These are phyloP conservation scores for Sciaenops ocellatus DNA, from an alignment of 2,797 vertebrate species.

Conservation along the genomic window DNA sequence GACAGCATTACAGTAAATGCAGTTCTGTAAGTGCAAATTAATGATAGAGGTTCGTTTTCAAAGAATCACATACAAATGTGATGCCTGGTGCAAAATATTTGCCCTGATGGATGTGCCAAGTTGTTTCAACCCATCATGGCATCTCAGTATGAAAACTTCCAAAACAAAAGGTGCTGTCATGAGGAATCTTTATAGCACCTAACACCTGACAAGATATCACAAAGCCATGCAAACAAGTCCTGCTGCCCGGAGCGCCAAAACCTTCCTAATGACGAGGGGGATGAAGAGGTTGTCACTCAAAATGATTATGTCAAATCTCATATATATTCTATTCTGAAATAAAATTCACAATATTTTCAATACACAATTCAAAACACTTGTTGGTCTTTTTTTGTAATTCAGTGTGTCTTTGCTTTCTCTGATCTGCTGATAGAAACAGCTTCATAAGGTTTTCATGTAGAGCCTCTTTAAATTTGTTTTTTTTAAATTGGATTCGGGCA, in stretches of 20 bases:
- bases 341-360: constrained; percentile 85
- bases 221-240: constrained; percentile 50
- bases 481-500: neutral
- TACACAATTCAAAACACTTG: constrained; percentile 69
- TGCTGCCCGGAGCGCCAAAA: constrained; percentile 54
- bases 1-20: constrained; percentile 1
- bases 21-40: constrained; percentile 22
- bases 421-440: too few relatives aligned
- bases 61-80: constrained; percentile 19
- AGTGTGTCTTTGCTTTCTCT: neutral
- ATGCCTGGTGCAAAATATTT: constrained; percentile 9
- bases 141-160: constrained; percentile 11
- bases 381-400: constrained; percentile 30
- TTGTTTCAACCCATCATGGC: constrained; percentile 14
- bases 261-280: constrained; percentile 37
- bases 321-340: constrained; percentile 82
- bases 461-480: neutral
- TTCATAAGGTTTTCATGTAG: neutral
- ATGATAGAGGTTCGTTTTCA: neutral
- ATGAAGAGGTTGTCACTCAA: constrained; percentile 59
- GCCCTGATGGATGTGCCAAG: constrained; percentile 44
- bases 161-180: constrained; percentile 28
- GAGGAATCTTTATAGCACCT: constrained; percentile 36
- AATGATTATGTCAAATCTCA: constrained; percentile 70
- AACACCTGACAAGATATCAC: constrained; percentile 30